Percentiles rank a stretch among this genome's conserved stretches.
Evolutionary conservation across 2,113 vertebrate genomes (phyloP).

Genomic region (Oophaga pumilio): DNA sequence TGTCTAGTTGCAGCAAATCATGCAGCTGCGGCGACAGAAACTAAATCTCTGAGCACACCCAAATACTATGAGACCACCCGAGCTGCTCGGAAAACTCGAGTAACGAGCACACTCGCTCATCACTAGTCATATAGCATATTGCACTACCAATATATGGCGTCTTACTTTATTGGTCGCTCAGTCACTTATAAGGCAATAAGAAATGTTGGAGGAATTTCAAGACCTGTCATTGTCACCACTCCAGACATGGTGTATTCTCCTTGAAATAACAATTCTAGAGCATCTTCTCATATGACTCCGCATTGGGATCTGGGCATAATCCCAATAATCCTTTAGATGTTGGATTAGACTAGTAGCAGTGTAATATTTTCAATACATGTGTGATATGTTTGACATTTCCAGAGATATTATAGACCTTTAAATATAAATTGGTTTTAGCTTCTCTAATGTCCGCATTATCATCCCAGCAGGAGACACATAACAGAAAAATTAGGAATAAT

Average conservation of each 20-base stretch:
- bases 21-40: too few species aligned
- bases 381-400: neutral
- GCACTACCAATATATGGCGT: too few species aligned
- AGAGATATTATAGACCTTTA: neutral
- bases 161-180: neutral
- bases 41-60: too few species aligned
- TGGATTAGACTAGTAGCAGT: neutral
- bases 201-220: neutral
- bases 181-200: neutral
- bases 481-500: conserved; percentile 16
- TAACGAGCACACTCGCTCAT: too few species aligned
- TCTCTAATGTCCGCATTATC: neutral
- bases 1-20: too few species aligned
- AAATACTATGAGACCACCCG: too few species aligned
- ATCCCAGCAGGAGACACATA: neutral
- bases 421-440: neutral
- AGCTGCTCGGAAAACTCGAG: too few species aligned
- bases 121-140: neutral
- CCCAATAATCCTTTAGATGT: neutral
- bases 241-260: too few species aligned
- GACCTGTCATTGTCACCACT: too few species aligned
- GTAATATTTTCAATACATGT: neutral
- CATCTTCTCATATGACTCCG: too few species aligned
- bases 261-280: too few species aligned
- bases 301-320: neutral